Evolutionary conservation across 2,888 invertebrate species (phyloP), one percentile per base, ranked within the genome.

Genomic region (Euclidia mi): DNA sequence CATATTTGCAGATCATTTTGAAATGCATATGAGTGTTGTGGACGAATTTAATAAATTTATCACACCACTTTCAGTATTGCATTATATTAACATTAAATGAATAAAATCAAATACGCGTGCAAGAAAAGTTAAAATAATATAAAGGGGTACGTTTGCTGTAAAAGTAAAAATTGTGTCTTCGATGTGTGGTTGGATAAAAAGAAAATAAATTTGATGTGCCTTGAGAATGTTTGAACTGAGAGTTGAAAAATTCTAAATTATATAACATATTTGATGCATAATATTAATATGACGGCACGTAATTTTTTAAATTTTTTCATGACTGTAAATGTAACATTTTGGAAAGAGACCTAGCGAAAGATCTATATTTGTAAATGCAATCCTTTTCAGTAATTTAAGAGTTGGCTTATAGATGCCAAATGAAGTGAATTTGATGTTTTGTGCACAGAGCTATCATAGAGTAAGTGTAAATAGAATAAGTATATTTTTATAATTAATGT

Each of bases 151-250:
- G n/a, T n/a, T n/a, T n/a, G 32, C 4, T 1, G 10, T 34, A 42
- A 18, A 11, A 3, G n/a, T 34, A 42, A 3, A 41, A 29, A 29
- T 9, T 25, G 9, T 40, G 29, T 40, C 25, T 18, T 44, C n/a
- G 38, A 37, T 59, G 47, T 40, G 47, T 48, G 25, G 42, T 45
- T 35, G 18, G 12, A 51, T 14, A 29, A 43, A 14, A 49, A 15
- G 59, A 25, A 55, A 56, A 47, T 56, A 69, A 60, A 62, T 65
- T 68, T 37, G 42, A 57, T 50, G 71, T 71, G 71, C 71, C 71
- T 71, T 71, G 65, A 47, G 40, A 50, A 25, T 48, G 3, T 32
- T 11, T 32, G 45, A 15, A 28, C 9, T 38, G 20, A 25, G 7
- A 11, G 34, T 34, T 15, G 6, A 14, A 34, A 14, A 51, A 51